These are phyloP conservation scores for Chaetops frenatus DNA, from an alignment of 2,113 vertebrate species.

Conservation along the genomic window DNA sequence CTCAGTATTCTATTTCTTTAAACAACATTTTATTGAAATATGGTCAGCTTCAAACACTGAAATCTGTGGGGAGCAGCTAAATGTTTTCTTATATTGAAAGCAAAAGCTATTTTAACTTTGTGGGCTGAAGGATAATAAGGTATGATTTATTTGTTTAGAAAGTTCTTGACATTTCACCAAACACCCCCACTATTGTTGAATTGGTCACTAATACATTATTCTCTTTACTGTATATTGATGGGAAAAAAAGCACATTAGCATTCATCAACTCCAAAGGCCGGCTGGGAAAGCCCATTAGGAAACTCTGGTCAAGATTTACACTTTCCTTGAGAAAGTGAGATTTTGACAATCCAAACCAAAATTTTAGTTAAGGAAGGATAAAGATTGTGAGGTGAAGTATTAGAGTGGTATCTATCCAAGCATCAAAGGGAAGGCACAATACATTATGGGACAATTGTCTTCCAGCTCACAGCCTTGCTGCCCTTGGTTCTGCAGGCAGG, in stretches of 20 bases:
- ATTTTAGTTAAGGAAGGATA: background rate
- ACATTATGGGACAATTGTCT: background rate
- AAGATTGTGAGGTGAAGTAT: background rate
- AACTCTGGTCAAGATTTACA: constrained; percentile 50
- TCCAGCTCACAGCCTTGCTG: background rate
- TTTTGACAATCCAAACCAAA: background rate
- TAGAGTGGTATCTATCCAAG: background rate
- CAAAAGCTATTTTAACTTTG: constrained; percentile 68
- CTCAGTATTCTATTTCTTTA: constrained; percentile 46
- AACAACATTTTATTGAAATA: constrained; percentile 53
- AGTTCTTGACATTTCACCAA: constrained; percentile 26
- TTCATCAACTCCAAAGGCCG: constrained; percentile 34
- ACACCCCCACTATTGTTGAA: constrained; percentile 31
- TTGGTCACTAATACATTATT: constrained; percentile 56
- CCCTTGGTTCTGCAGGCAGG: background rate
- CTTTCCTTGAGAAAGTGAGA: constrained; percentile 31
- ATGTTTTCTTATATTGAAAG: constrained; percentile 61
- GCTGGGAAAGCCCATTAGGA: background rate
- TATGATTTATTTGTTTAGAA: constrained; percentile 75
- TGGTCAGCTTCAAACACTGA: constrained; percentile 56
- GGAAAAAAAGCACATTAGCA: background rate
- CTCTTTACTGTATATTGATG: constrained; percentile 25
- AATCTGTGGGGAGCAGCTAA: constrained; percentile 62
- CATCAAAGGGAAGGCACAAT: background rate
- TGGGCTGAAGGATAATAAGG: constrained; percentile 65